phyloP scores from a whole-genome alignment of 1,140 invertebrate species.

The Orchestia grillus region DNA sequence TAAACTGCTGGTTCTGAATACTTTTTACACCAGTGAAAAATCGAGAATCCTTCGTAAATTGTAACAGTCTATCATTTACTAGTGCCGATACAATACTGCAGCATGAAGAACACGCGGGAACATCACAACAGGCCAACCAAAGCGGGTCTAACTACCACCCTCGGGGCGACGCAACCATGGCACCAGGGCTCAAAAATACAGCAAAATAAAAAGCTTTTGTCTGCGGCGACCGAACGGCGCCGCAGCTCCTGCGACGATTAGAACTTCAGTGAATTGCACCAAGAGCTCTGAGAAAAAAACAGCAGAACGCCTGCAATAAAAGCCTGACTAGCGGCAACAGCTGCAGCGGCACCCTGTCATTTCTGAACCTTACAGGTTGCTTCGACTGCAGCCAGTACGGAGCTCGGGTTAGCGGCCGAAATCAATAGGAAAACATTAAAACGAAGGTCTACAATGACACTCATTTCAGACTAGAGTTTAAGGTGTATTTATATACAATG shows the following conservation, averaged over 20 bases:
- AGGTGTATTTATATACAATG: not conserved
- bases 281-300: not conserved
- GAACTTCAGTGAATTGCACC: not conserved
- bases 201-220: not conserved
- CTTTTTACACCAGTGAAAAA: not conserved
- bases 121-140: not conserved
- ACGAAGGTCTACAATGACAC: not conserved
- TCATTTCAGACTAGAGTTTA: not conserved
- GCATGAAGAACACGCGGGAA: not conserved
- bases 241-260: not conserved
- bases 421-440: not conserved
- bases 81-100: not conserved
- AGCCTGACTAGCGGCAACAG: not conserved
- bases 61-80: not conserved
- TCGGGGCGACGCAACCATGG: not conserved
- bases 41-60: not conserved
- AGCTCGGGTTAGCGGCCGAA: not conserved
- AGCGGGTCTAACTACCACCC: not conserved
- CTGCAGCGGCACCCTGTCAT: not conserved
- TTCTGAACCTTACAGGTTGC: not conserved
- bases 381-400: not conserved
- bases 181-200: not conserved
- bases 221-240: not conserved
- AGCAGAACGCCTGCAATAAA: not conserved
- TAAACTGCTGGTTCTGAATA: not conserved